These are phyloP conservation scores for Gymnocheta viridis DNA, from an alignment of 2,888 invertebrate species.

Conservation along the genomic window DNA sequence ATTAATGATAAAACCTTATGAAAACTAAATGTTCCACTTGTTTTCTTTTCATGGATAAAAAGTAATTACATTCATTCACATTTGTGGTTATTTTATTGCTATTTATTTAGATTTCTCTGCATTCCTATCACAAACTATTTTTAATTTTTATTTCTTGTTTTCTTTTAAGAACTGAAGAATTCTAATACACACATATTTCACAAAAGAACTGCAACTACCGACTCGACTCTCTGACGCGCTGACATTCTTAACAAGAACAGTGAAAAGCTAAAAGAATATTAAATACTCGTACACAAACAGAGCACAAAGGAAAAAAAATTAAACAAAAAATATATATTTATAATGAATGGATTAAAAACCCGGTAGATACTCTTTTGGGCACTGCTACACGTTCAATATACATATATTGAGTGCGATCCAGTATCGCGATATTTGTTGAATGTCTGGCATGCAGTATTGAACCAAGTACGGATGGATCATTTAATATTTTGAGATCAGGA, in stretches of 20 bases:
- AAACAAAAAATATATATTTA: neutral
- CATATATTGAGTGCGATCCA: too few species aligned
- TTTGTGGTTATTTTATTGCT: constrained; percentile 16
- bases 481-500: too few species aligned
- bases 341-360: constrained; percentile 30
- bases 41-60: constrained; percentile 9
- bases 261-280: constrained; percentile 32
- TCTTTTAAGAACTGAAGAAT: constrained; percentile 17
- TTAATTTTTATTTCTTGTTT: neutral
- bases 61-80: constrained; percentile 25
- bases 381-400: too few species aligned
- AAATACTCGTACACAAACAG: constrained; percentile 35
- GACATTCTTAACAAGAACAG: constrained; percentile 34
- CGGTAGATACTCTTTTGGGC: constrained; percentile 8
- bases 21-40: neutral
- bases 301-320: neutral
- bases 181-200: constrained; percentile 26
- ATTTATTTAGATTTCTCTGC: constrained; percentile 12
- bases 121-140: neutral
- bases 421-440: too few species aligned
- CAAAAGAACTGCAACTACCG: neutral
- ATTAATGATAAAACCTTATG: constrained; percentile 32
- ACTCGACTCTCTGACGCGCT: constrained; percentile 7
- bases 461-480: too few species aligned
- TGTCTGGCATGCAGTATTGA: too few species aligned